Evolutionary conservation across 2,113 vertebrate genomes (phyloP), one percentile per base, ranked within the genome.

Genomic region (Toxotes chatareus): DNA sequence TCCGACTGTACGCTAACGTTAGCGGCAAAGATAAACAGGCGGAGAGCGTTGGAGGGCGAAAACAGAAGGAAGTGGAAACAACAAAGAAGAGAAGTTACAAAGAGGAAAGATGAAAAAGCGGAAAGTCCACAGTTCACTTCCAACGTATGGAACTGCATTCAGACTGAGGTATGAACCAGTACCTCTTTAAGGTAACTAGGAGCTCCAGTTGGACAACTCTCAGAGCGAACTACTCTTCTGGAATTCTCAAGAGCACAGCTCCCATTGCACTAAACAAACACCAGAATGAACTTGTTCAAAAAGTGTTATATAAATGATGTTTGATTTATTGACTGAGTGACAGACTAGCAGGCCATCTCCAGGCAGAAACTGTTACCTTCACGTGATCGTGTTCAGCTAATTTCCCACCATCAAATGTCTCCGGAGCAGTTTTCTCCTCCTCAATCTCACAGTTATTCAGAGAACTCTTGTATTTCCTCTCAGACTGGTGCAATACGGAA

Each of bases 1-100:
- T 74, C 98, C 98, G 84, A 99, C 96, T 32, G 96, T 98, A 82
- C 93, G 96, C 98, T 99, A 95, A 92, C 82, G 88, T 89, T 75
- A 89, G 47, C n/a, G 8, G 5, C 67, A 59, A 32, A 32, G 38
- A 64, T 85, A 73, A 87, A 90, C 32, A 49, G 47, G 44, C 7
- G 27, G 31, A 57, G 49, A 67, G 12, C 34, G 60, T 27, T 1
- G 10, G 27, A 72, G 11, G 34, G 66, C 3, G 59, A 19, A 59
- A 53, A 51, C 3, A 76, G 57, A 46, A 17, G 36, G 56, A 77
- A 73, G 9, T 0, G 67, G 61, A 44, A 68, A 69, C 38, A 23
- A 88, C 4, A 74, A 21, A 71, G 4, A 23, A 68, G 4, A 44
- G 27, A 27, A 27, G 70, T 82, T 34, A 79, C 9, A 47, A 64